These are phyloP conservation scores for Heliornis fulica DNA, from an alignment of 2,113 vertebrate species.

Conservation along the genomic window DNA sequence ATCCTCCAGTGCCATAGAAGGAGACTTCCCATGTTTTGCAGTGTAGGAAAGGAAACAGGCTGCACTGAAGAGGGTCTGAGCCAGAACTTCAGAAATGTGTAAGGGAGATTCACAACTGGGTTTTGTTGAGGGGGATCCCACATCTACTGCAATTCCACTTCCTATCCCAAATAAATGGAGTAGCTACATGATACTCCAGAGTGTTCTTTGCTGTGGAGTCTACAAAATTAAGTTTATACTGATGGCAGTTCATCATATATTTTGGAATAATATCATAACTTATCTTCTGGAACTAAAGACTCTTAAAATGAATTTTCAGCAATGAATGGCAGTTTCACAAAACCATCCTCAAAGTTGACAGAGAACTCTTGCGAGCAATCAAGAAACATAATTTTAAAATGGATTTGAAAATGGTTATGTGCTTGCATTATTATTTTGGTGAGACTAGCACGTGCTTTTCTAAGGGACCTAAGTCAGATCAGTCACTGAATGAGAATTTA, in stretches of 20 bases:
- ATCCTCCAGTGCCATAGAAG: conserved; percentile 43
- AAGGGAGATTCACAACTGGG: background rate
- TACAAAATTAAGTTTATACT: background rate
- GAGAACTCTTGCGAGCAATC: background rate
- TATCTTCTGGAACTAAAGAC: background rate
- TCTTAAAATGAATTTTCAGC: background rate
- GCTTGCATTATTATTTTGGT: too few relatives aligned
- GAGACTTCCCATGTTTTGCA: conserved; percentile 47
- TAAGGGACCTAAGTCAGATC: too few relatives aligned
- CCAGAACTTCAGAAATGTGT: background rate
- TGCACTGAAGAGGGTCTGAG: background rate
- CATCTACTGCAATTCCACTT: background rate
- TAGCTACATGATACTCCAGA: background rate
- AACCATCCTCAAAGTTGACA: background rate
- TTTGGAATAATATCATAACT: background rate
- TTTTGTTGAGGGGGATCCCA: background rate
- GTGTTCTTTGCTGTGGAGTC: background rate
- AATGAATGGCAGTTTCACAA: background rate
- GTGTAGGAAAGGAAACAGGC: background rate
- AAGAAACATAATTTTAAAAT: too few relatives aligned
- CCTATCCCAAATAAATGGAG: background rate
- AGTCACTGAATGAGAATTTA: too few relatives aligned
- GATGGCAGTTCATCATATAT: background rate
- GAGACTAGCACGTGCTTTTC: too few relatives aligned
- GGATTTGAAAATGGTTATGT: too few relatives aligned